Percentiles rank a stretch among this genome's conserved stretches.
phyloP scores from a whole-genome alignment of 2,888 invertebrate genomes.

The Polietes domitor region DNA sequence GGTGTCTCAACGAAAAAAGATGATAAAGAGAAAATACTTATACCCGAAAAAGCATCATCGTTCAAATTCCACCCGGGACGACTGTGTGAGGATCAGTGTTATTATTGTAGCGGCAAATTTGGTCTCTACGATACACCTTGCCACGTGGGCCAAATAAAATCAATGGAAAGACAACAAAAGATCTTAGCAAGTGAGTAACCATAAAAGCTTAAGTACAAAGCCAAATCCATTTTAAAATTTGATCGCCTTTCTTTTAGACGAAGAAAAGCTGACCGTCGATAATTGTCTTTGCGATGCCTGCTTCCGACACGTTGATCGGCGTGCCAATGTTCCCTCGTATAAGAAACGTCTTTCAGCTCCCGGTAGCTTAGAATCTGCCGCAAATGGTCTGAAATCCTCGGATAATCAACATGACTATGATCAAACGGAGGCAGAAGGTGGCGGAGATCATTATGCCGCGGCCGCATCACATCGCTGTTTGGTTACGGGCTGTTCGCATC shows the following conservation, averaged over 20 bases:
- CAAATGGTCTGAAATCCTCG: constrained; percentile 40
- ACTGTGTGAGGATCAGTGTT: constrained; percentile 91
- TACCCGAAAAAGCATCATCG: constrained; percentile 93
- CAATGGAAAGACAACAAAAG: constrained; percentile 89
- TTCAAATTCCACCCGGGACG: constrained; percentile 93
- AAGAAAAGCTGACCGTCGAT: constrained; percentile 90
- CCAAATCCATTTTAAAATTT: not conserved
- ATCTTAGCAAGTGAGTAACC: constrained; percentile 86
- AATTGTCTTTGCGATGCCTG: constrained; percentile 94
- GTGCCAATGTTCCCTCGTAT: constrained; percentile 88
- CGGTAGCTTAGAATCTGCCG: constrained; percentile 69
- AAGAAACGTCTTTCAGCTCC: constrained; percentile 82
- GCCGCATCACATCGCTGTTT: constrained; percentile 82
- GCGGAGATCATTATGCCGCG: constrained; percentile 42
- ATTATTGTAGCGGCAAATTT: constrained; percentile 93
- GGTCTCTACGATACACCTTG: constrained; percentile 93
- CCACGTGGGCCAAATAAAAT: constrained; percentile 93
- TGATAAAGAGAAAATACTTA: constrained; percentile 84
- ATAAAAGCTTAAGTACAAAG: too few species aligned
- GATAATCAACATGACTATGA: constrained; percentile 61
- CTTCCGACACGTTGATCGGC: constrained; percentile 91
- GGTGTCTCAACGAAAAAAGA: constrained; percentile 75
- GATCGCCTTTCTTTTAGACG: constrained; percentile 82
- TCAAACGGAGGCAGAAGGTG: not conserved
- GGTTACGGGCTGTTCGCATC: constrained; percentile 84